These are phyloP conservation scores for Rhyacophila brunnea DNA, from an alignment of 1,140 invertebrate genomes.

Conservation along the genomic window DNA sequence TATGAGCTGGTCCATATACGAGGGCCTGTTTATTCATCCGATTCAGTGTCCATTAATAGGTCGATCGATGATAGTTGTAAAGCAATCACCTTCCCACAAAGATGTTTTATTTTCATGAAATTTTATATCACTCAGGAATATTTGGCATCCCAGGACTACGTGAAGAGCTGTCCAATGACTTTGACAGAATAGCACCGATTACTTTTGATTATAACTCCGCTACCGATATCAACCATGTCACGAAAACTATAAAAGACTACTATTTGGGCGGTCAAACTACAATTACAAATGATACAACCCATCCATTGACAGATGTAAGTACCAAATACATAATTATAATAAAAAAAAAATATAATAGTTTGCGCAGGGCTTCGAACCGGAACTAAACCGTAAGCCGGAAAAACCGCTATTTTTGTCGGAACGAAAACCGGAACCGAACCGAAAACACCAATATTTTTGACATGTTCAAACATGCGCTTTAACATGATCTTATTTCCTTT, in stretches of 20 bases:
- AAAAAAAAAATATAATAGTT: not conserved
- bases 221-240: slow-evolving; percentile 9
- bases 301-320: slow-evolving; percentile 44
- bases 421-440: not conserved
- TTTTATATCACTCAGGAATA: too few relatives aligned
- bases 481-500: not conserved
- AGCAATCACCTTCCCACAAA: too few relatives aligned
- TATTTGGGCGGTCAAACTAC: slow-evolving; percentile 38
- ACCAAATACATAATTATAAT: not conserved
- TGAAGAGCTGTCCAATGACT: slow-evolving; percentile 31
- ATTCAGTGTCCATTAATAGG: too few relatives aligned
- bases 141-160: slow-evolving; percentile 39
- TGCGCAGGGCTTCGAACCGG: too few relatives aligned
- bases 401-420: not conserved
- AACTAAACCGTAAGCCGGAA: not conserved
- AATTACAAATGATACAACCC: slow-evolving; percentile 37
- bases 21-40: too few relatives aligned
- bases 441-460: not conserved
- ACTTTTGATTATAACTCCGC: slow-evolving; percentile 33
- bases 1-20: too few relatives aligned
- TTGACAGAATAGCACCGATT: slow-evolving; percentile 40
- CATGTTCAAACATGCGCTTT: not conserved
- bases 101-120: too few relatives aligned
- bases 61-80: too few relatives aligned
- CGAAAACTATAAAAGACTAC: slow-evolving; percentile 30